A percentile compares a stretch with the other conserved stretches of the same genome.
phyloP scores from a whole-genome alignment of 2,797 vertebrate species.

The Falco cherrug region DNA sequence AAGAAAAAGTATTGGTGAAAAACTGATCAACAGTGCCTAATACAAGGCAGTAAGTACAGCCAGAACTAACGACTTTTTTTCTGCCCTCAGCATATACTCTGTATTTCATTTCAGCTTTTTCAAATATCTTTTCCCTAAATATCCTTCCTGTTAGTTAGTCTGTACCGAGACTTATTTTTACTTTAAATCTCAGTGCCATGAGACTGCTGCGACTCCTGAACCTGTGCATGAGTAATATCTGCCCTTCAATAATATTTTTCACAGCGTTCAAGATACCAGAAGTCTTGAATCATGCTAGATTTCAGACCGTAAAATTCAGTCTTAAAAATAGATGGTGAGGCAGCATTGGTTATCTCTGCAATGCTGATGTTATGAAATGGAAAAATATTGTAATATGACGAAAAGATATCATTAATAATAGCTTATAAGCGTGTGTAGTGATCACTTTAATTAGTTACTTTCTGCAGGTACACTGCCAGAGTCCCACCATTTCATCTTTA shows the following conservation, averaged over 20 bases:
- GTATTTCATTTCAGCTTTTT: neutral
- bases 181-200: neutral
- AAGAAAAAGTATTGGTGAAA: neutral
- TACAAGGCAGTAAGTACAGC: neutral
- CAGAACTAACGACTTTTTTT: neutral
- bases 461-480: neutral
- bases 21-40: neutral
- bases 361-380: neutral
- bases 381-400: constrained; percentile 15
- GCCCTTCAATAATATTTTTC: neutral
- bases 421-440: neutral
- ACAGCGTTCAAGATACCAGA: neutral
- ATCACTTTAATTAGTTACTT: constrained; percentile 26
- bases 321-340: neutral
- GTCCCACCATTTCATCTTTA: constrained; percentile 24
- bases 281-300: neutral
- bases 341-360: neutral
- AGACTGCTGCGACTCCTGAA: neutral
- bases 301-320: neutral
- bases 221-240: neutral
- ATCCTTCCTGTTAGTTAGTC: neutral
- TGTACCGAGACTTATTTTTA: neutral
- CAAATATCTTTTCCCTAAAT: neutral
- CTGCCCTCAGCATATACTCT: neutral
- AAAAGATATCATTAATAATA: constrained; percentile 23